Conservation (phyloP, 2,888 invertebrate species). For the Junonia oenone region DNA sequence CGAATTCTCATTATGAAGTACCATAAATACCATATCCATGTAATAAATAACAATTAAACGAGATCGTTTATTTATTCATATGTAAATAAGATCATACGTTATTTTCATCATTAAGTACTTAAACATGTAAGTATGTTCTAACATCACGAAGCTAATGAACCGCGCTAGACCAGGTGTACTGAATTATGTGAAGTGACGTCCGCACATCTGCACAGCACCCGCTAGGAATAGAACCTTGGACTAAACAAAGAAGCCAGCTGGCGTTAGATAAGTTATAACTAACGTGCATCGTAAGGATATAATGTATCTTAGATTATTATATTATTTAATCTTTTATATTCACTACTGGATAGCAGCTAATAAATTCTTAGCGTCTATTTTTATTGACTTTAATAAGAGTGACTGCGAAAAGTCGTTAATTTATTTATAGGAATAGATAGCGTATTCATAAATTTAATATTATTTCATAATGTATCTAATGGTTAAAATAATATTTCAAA, state of each 20-base stretch:
- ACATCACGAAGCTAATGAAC: constrained; percentile 18
- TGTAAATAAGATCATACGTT: background rate
- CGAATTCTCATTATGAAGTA: too few relatives aligned
- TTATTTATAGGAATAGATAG: too few relatives aligned
- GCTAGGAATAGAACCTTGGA: constrained; percentile 25
- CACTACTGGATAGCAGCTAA: too few relatives aligned
- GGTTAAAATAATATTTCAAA: too few relatives aligned
- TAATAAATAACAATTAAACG: background rate
- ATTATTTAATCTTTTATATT: background rate
- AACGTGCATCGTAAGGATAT: background rate
- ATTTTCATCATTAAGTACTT: background rate
- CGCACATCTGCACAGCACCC: constrained; percentile 24
- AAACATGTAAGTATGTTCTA: constrained; percentile 6
- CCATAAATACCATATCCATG: too few relatives aligned
- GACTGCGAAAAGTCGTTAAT: too few relatives aligned
- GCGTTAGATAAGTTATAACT: background rate
- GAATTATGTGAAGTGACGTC: constrained; percentile 17
- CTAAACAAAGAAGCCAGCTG: constrained; percentile 1
- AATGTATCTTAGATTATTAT: background rate
- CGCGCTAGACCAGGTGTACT: constrained; percentile 22
- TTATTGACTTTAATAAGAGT: too few relatives aligned
- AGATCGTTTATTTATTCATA: background rate
- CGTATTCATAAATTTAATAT: too few relatives aligned
- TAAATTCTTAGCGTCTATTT: too few relatives aligned
- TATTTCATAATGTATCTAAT: too few relatives aligned